Conservation (phyloP, 2,797 vertebrate genomes). For the Protonibea diacanthus region DNA sequence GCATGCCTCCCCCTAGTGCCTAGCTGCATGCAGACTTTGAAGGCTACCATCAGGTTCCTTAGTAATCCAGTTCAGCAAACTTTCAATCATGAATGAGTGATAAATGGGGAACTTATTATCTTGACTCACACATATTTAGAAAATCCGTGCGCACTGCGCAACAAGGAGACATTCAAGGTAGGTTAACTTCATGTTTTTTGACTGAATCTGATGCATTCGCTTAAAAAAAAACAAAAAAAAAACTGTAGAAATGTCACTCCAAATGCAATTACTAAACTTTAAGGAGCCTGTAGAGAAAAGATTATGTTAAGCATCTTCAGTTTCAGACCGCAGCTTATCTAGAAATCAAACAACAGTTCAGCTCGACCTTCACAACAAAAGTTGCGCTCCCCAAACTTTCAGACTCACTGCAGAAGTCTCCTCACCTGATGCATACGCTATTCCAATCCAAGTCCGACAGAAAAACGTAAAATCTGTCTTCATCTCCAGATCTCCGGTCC, state of each 20-base stretch:
- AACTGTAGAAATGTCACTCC: neutral
- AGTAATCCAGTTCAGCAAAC: conserved; percentile 18
- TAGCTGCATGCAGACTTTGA: conserved; percentile 38
- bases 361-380: conserved; percentile 24
- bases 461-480: conserved; percentile 85
- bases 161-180: neutral
- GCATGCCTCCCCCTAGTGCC: conserved; percentile 77
- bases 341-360: conserved; percentile 16
- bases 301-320: neutral
- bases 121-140: neutral
- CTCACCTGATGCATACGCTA: conserved; percentile 87
- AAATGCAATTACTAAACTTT: no score
- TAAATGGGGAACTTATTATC: neutral
- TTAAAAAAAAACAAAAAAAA: neutral
- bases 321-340: neutral
- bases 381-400: conserved; percentile 57
- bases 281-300: neutral
- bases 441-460: conserved; percentile 88
- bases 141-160: neutral
- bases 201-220: neutral
- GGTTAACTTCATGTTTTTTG: neutral
- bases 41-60: neutral
- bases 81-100: neutral
- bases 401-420: neutral
- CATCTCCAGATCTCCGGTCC: conserved; percentile 88